These are phyloP conservation scores for Paramacrobiotus metropolitanus DNA, from an alignment of 1,140 invertebrate genomes.

Conservation along the genomic window DNA sequence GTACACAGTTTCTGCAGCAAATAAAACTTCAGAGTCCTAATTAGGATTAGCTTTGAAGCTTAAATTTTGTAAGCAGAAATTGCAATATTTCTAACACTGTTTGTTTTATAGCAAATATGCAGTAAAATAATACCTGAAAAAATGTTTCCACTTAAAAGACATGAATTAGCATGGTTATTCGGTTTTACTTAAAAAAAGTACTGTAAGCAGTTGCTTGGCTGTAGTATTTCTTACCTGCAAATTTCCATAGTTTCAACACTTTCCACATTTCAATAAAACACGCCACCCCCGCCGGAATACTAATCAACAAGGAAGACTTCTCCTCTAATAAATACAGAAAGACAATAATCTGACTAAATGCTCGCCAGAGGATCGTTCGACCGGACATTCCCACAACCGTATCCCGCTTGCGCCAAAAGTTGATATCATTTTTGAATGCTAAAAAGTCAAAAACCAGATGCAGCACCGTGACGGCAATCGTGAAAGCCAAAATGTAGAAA, in stretches of 20 bases:
- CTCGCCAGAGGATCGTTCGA: slow-evolving; percentile 67
- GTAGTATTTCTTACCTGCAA: slow-evolving; percentile 30
- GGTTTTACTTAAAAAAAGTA: not conserved
- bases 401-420: slow-evolving; percentile 63
- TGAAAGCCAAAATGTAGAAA: slow-evolving; percentile 66
- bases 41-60: not conserved
- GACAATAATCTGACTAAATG: slow-evolving; percentile 73
- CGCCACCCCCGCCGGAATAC: slow-evolving; percentile 61
- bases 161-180: not conserved
- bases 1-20: not conserved
- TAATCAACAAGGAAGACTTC: slow-evolving; percentile 63
- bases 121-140: slow-evolving; percentile 4
- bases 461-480: slow-evolving; percentile 67
- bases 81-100: no score
- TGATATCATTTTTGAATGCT: slow-evolving; percentile 91
- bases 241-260: slow-evolving; percentile 4
- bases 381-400: slow-evolving; percentile 68
- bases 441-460: slow-evolving; percentile 88
- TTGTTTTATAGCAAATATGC: slow-evolving; percentile 7
- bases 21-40: no score
- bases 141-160: slow-evolving; percentile 3
- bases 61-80: not conserved
- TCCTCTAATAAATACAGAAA: slow-evolving; percentile 82
- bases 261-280: slow-evolving; percentile 47
- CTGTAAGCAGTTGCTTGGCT: no score